A percentile compares a stretch with the other conserved stretches of the same genome.
These are phyloP conservation scores for Parotia lawesii DNA, from an alignment of 2,113 vertebrate species.

Conservation along the genomic window DNA sequence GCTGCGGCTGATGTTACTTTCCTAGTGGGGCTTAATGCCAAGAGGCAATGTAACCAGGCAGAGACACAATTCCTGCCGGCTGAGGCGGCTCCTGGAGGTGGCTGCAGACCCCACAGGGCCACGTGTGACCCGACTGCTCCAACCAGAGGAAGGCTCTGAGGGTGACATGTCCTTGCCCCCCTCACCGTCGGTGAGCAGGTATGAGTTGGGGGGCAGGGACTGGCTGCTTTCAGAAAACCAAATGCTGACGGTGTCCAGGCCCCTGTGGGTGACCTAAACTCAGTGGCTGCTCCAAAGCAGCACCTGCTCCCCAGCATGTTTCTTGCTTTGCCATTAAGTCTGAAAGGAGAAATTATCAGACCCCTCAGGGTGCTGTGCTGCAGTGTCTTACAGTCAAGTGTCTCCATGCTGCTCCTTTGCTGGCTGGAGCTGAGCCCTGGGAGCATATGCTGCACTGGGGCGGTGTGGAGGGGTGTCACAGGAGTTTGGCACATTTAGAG, in stretches of 20 bases:
- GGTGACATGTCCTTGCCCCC: fast-evolving
- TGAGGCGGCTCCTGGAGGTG: fast-evolving
- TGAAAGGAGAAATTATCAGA: neutral
- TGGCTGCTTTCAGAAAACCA: neutral
- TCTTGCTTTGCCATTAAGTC: neutral
- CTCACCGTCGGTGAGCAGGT: fast-evolving
- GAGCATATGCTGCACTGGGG: fast-evolving
- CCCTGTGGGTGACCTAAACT: fast-evolving
- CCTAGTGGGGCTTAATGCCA: neutral
- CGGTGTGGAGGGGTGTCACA: fast-evolving
- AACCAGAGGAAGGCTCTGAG: neutral
- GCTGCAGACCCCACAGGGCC: neutral
- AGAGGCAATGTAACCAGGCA: fast-evolving
- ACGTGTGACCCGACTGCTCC: fast-evolving
- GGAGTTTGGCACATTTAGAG: neutral
- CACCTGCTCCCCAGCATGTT: neutral
- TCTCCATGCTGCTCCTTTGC: fast-evolving
- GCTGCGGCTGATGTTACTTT: neutral
- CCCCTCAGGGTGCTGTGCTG: neutral
- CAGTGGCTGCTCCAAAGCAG: neutral
- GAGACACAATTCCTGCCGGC: neutral
- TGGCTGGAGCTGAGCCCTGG: neutral
- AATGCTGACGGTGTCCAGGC: neutral
- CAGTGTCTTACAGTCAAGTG: neutral
- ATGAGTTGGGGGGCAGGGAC: fast-evolving